These are phyloP conservation scores for Danionella dracula DNA, from an alignment of 2,797 vertebrate species.

Conservation along the genomic window DNA sequence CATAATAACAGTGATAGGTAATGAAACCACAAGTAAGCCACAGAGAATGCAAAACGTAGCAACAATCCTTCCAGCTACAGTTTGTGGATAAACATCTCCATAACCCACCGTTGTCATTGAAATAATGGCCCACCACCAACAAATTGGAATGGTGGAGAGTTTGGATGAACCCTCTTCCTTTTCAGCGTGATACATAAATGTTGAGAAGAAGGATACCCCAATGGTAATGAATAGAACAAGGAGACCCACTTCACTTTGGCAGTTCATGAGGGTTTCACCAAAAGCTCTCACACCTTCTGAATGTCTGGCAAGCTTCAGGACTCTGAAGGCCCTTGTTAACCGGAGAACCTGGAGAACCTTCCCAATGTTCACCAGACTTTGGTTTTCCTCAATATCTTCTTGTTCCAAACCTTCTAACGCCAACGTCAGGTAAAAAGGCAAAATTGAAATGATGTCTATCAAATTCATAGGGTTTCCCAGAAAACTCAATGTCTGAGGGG, in stretches of 20 bases:
- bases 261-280: conserved; percentile 88
- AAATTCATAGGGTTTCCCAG: conserved; percentile 88
- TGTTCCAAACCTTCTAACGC: conserved; percentile 82
- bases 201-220: conserved; percentile 95
- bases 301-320: conserved; percentile 92
- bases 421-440: conserved; percentile 90
- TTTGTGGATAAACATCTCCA: conserved; percentile 89
- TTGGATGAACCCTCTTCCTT: conserved; percentile 80
- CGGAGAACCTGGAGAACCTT: conserved; percentile 94
- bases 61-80: conserved; percentile 82
- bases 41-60: conserved; percentile 92
- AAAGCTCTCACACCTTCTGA: conserved; percentile 88
- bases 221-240: conserved; percentile 92
- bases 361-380: conserved; percentile 82
- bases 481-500: conserved; percentile 85
- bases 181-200: conserved; percentile 91
- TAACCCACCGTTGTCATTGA: conserved; percentile 98
- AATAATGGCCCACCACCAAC: conserved; percentile 99
- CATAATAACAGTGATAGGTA: conserved; percentile 95
- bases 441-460: conserved; percentile 89
- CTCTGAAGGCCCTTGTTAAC: conserved; percentile 91
- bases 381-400: conserved; percentile 80
- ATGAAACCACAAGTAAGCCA: conserved; percentile 90
- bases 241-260: conserved; percentile 92
- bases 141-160: conserved; percentile 85